Evolutionary conservation across 2,113 vertebrate genomes (phyloP), one percentile per base, ranked within the genome.

Genomic region (Paramormyrops kingsleyae): DNA sequence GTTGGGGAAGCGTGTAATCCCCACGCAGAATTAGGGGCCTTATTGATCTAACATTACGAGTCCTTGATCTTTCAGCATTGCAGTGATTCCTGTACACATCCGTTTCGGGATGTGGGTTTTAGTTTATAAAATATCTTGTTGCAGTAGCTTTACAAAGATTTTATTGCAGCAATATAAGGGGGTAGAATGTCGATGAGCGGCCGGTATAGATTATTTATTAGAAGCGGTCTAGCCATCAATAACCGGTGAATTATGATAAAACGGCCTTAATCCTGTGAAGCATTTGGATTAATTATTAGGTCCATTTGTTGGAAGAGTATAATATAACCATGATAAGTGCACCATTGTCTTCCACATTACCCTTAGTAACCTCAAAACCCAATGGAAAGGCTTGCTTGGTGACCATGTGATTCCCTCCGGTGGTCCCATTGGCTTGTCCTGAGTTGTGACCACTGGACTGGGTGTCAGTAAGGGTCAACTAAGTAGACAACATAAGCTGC

Each of bases 21-120:
- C 50, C 50, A 42, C 39, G 50, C 17, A 52, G 35, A 80, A 52
- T 83, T 83, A 21, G 31, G 70, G 50, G 88, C 47, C 70, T 80
- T 80, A 89, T 53, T 89, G 70, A 80, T 80, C 88, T 52, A 49
- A 83, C 24, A 19, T 83, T 50, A 89, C 31, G 35, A 89, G 52
- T 89, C 74, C 49, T 47, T 77, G 66, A 89, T 74, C 74, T 89
- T 83, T 50, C 47, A 53, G 52, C 39, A 66, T 46, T 46, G 39
- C 87, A n/a, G 56, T 42, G 87, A 53, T 88, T 88, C 35, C 39
- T 88, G 53, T 44, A 80, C 80, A 83, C 31, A 56, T 83, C 27
- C 47, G 6, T 80, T 89, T 77, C 17, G 2, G 56, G 12, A 56
- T 80, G 27, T 62, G 27, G 19, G 66, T 80, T 80, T 89, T 42